Conservation (phyloP, 1,140 invertebrate species). For the Physella acuta region DNA sequence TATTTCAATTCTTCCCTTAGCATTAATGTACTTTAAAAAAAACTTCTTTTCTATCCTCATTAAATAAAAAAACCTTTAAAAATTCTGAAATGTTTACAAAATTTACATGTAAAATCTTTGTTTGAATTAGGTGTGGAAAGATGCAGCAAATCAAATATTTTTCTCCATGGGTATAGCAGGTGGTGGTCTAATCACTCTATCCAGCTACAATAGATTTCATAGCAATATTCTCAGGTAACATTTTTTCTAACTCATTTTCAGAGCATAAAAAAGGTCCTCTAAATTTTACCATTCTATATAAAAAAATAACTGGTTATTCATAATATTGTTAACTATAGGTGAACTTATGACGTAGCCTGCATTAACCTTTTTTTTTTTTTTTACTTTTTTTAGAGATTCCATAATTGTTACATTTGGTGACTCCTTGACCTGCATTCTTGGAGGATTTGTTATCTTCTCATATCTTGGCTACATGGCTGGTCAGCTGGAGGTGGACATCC, state of each 20-base stretch:
- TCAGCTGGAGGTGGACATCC: conserved; percentile 80
- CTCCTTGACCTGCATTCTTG: conserved; percentile 95
- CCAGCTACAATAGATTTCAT: conserved; percentile 57
- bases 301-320: not conserved
- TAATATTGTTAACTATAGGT: not conserved
- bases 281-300: not conserved
- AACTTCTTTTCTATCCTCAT: not conserved
- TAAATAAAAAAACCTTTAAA: no score
- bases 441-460: conserved; percentile 98
- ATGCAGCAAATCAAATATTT: conserved; percentile 56
- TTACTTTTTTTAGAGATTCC: conserved; percentile 75
- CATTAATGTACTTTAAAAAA: not conserved
- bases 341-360: not conserved
- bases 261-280: not conserved
- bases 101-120: no score
- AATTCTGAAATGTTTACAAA: no score
- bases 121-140: conserved; percentile 51
- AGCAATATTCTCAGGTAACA: conserved; percentile 52
- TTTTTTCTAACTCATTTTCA: no score
- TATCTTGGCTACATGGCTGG: conserved; percentile 96
- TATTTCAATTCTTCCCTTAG: not conserved
- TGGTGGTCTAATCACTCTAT: conserved; percentile 52
- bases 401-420: conserved; percentile 94
- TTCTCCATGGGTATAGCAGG: conserved; percentile 56
- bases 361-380: not conserved